A percentile compares a stretch with the other conserved stretches of the same genome.
These are phyloP conservation scores for Potamilus streckersoni DNA, from an alignment of 1,140 invertebrate species.

Conservation along the genomic window DNA sequence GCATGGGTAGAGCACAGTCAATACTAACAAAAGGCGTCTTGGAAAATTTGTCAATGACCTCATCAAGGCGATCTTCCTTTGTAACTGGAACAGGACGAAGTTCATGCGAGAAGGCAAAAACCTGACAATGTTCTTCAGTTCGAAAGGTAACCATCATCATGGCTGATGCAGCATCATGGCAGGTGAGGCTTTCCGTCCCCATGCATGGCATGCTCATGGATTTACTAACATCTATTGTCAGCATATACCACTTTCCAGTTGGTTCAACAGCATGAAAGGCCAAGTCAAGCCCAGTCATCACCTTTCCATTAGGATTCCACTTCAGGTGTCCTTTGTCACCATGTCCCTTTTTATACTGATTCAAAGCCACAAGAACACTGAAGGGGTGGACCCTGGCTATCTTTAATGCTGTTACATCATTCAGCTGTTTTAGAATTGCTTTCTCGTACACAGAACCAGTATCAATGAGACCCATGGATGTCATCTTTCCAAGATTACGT, in stretches of 20 bases:
- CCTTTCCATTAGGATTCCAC: constrained; percentile 53
- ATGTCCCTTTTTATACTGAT: constrained; percentile 71
- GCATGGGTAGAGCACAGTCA: constrained; percentile 72
- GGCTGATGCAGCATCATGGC: constrained; percentile 39
- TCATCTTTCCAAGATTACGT: constrained; percentile 75
- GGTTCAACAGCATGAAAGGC: constrained; percentile 70
- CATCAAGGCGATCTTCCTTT: constrained; percentile 42
- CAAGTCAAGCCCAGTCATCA: constrained; percentile 62
- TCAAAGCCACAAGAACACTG: constrained; percentile 72
- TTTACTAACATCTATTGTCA: constrained; percentile 74
- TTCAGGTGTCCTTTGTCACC: constrained; percentile 69
- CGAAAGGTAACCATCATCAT: constrained; percentile 51
- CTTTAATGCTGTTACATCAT: constrained; percentile 64
- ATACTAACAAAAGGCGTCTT: constrained; percentile 63
- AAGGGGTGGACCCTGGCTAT: constrained; percentile 73
- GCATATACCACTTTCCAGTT: constrained; percentile 72
- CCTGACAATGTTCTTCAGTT: constrained; percentile 43
- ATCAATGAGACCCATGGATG: constrained; percentile 73
- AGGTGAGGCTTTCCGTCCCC: constrained; percentile 34
- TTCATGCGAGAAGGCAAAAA: constrained; percentile 51
- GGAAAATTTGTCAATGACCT: constrained; percentile 48
- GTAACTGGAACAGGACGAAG: constrained; percentile 38
- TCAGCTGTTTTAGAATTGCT: constrained; percentile 36
- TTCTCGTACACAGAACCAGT: constrained; percentile 34
- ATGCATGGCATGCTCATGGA: constrained; percentile 61